These are phyloP conservation scores for Tetramorium simillimum DNA, from an alignment of 1,140 invertebrate genomes.

Conservation along the genomic window DNA sequence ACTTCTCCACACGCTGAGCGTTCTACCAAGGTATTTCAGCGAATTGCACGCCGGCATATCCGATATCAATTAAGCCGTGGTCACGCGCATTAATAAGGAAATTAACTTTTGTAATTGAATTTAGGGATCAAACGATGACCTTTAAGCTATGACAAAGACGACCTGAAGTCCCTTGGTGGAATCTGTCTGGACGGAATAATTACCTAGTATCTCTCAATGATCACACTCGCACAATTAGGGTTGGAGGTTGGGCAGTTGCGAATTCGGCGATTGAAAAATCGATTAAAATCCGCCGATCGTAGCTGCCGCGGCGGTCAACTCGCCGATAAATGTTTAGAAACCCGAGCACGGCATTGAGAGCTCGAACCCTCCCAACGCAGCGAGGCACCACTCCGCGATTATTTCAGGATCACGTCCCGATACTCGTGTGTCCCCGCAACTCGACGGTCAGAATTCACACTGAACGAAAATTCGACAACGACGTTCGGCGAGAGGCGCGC, in stretches of 20 bases:
- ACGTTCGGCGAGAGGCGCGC: not conserved
- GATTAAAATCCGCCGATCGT: not conserved
- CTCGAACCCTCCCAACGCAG: not conserved
- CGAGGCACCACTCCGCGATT: conserved; percentile 11
- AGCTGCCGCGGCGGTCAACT: not conserved
- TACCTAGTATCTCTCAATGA: conserved; percentile 25
- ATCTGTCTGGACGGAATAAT: conserved; percentile 3
- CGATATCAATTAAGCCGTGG: conserved; percentile 14
- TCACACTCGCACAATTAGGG: conserved; percentile 11
- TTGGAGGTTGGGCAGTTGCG: not conserved
- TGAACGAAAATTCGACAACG: not conserved
- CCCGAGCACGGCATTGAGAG: not conserved
- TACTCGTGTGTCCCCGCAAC: not conserved
- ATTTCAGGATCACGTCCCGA: conserved; percentile 24
- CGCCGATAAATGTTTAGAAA: conserved; percentile 12
- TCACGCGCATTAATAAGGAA: conserved; percentile 10
- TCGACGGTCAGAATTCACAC: not conserved
- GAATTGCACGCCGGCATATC: not conserved
- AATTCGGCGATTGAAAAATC: conserved; percentile 9
- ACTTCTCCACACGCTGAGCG: conserved; percentile 15
- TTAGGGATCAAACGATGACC: not conserved
- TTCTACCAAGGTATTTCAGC: conserved; percentile 35
- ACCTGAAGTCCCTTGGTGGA: not conserved
- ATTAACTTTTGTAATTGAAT: conserved; percentile 27
- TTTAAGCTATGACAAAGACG: not conserved